Conservation (phyloP, 2,888 invertebrate species). For the Drosophila dives region DNA sequence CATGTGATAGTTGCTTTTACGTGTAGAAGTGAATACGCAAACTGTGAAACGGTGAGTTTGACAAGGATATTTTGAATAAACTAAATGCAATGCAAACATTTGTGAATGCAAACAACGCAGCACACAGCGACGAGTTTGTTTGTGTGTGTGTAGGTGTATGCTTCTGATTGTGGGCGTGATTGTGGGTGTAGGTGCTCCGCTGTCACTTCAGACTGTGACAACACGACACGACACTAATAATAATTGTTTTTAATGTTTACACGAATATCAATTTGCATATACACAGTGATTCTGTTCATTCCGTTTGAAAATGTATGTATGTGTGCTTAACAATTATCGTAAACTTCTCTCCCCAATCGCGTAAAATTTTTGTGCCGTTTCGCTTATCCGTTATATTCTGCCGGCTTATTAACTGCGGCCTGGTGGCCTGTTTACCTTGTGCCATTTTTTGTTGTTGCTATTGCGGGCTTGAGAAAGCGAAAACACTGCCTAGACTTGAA, state of each 20-base stretch:
- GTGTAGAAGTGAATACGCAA: slow-evolving; percentile 15
- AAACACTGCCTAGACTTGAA: slow-evolving; percentile 46
- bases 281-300: slow-evolving; percentile 6
- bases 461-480: slow-evolving; percentile 63
- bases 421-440: slow-evolving; percentile 67
- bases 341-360: slow-evolving; percentile 15
- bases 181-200: slow-evolving; percentile 50
- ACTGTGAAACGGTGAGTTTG: slow-evolving; percentile 61
- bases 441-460: slow-evolving; percentile 45
- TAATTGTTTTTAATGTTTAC: slow-evolving; percentile 21
- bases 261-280: slow-evolving; percentile 10
- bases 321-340: slow-evolving; percentile 10
- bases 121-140: background rate
- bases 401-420: slow-evolving; percentile 30
- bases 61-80: background rate
- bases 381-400: slow-evolving; percentile 23
- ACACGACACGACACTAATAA: slow-evolving; percentile 43
- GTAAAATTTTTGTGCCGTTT: slow-evolving; percentile 13
- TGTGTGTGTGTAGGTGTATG: slow-evolving; percentile 31
- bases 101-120: slow-evolving; percentile 21
- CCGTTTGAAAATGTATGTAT: slow-evolving; percentile 9
- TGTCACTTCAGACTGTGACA: slow-evolving; percentile 38
- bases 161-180: slow-evolving; percentile 27
- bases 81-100: slow-evolving; percentile 44
- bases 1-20: slow-evolving; percentile 56